A percentile compares a stretch with the other conserved stretches of the same genome.
Evolutionary conservation across 2,113 vertebrate genomes (phyloP).

Genomic region (Dolichotis patagonum): DNA sequence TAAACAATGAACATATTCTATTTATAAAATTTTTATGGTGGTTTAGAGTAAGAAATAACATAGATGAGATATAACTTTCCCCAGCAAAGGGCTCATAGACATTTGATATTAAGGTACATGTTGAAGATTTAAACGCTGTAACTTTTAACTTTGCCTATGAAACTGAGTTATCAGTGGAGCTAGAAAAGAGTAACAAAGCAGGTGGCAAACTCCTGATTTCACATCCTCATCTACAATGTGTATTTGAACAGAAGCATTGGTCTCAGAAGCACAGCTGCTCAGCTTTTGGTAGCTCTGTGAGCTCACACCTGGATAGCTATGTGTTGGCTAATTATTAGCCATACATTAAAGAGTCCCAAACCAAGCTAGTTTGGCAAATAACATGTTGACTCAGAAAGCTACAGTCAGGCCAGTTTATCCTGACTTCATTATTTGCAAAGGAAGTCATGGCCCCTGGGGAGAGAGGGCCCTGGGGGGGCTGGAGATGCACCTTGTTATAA

Average conservation of each 20-base stretch:
- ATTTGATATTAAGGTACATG: background rate
- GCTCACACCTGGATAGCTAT: background rate
- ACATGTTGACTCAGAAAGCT: background rate
- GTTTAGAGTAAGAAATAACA: background rate
- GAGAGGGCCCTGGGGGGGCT: background rate
- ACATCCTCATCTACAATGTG: background rate
- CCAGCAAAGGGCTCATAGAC: background rate
- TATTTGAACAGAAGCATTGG: background rate
- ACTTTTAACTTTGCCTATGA: background rate
- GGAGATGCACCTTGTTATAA: background rate
- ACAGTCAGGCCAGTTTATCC: background rate
- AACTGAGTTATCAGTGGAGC: background rate
- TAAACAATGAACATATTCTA: conserved; percentile 19
- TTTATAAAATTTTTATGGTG: background rate
- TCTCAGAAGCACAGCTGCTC: background rate
- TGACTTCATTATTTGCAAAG: background rate
- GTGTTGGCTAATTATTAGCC: background rate
- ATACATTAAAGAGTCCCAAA: background rate
- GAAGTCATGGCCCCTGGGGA: background rate
- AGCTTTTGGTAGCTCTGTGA: background rate
- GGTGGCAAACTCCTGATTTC: background rate
- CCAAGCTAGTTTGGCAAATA: background rate
- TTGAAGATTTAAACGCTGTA: background rate
- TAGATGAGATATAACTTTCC: background rate
- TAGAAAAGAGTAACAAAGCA: background rate